Percentiles rank a stretch among this genome's conserved stretches.
Evolutionary conservation across 2,797 vertebrate species (phyloP).

Genomic region (Clarias platycephalus): DNA sequence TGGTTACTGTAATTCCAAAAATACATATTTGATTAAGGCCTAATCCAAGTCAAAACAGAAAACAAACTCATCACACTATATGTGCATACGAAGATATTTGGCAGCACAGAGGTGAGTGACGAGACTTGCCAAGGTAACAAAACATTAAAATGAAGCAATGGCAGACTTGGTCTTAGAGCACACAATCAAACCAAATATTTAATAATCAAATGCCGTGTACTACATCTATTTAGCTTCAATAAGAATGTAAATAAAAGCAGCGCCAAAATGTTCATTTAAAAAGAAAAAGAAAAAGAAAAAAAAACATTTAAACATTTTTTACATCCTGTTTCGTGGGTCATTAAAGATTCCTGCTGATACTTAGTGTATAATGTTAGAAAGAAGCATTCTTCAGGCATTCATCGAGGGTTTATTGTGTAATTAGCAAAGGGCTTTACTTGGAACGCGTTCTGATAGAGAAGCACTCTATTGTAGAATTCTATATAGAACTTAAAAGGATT

Average conservation of each 20-base stretch:
- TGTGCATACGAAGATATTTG: not conserved
- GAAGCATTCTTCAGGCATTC: not conserved
- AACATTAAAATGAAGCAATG: constrained; percentile 52
- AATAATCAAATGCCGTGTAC: constrained; percentile 41
- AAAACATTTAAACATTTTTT: constrained; percentile 18
- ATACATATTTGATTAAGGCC: constrained; percentile 33
- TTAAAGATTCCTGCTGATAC: not conserved
- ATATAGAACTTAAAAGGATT: not conserved
- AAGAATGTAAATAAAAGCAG: constrained; percentile 50
- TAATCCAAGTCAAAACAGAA: not conserved
- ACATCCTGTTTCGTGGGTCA: not conserved
- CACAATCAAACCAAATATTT: constrained; percentile 55
- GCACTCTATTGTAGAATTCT: not conserved
- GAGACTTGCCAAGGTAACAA: constrained; percentile 34
- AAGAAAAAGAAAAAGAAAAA: too few relatives aligned
- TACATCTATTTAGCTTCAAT: constrained; percentile 54
- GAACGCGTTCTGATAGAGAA: not conserved
- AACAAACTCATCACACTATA: constrained; percentile 19
- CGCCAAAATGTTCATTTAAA: constrained; percentile 17
- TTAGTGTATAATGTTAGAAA: not conserved
- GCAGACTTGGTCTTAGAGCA: constrained; percentile 58
- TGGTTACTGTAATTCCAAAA: constrained; percentile 2
- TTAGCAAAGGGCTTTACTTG: not conserved
- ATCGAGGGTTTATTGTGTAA: not conserved
- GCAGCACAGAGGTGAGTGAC: constrained; percentile 32